Conservation (phyloP, 1,140 invertebrate genomes). For the Plutomurus gul region DNA sequence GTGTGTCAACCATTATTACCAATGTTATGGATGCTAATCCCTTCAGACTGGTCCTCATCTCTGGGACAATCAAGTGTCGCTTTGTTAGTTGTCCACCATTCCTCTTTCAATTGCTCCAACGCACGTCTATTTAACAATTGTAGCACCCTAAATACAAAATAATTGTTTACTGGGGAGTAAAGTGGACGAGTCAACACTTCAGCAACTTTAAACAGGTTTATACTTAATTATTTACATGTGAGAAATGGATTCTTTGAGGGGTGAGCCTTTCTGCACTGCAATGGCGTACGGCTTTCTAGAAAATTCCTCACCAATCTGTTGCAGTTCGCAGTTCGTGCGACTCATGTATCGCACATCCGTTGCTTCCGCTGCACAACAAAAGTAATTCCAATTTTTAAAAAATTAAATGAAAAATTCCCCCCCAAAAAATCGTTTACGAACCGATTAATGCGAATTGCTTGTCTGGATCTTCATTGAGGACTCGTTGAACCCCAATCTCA, state of each 20-base stretch:
- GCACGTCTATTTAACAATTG: constrained; percentile 86
- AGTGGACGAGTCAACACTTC: too few relatives aligned
- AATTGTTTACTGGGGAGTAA: too few relatives aligned
- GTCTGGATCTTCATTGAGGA: constrained; percentile 59
- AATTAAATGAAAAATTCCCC: not conserved
- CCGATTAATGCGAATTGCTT: not conserved
- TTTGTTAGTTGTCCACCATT: constrained; percentile 91
- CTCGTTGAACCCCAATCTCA: constrained; percentile 77
- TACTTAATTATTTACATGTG: constrained; percentile 55
- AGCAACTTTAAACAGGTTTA: too few relatives aligned
- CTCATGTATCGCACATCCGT: constrained; percentile 85
- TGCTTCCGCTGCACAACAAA: constrained; percentile 71
- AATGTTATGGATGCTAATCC: constrained; percentile 96
- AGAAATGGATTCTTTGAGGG: constrained; percentile 61
- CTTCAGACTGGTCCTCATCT: constrained; percentile 87
- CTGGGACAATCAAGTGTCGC: constrained; percentile 78
- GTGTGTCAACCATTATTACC: too few relatives aligned
- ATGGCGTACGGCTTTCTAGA: constrained; percentile 95
- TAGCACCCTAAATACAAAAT: too few relatives aligned
- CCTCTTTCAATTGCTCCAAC: constrained; percentile 89
- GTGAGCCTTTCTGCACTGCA: constrained; percentile 93
- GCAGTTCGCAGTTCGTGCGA: constrained; percentile 87
- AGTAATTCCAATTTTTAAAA: not conserved
- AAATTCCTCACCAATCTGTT: constrained; percentile 91
- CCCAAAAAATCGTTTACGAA: not conserved